phyloP scores from a whole-genome alignment of 2,888 invertebrate species.

The Tetrapedia diversipes region DNA sequence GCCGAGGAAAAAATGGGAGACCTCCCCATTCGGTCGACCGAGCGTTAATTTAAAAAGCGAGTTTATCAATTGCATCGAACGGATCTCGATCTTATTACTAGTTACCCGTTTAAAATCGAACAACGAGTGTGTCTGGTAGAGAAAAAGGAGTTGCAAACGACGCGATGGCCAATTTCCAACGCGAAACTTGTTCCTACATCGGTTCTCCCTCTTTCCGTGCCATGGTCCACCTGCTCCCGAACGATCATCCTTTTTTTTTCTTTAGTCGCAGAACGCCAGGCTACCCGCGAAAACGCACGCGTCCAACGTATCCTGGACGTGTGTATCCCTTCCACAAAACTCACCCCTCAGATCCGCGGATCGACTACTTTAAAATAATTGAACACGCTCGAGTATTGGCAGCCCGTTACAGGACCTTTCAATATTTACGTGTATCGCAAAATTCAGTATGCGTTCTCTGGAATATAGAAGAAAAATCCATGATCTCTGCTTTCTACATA shows the following conservation, averaged over 20 bases:
- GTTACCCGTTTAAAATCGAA: too few relatives aligned
- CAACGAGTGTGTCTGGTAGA: not conserved
- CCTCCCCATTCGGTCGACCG: too few relatives aligned
- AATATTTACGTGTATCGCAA: too few relatives aligned
- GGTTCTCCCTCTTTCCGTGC: constrained; percentile 59
- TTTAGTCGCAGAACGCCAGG: constrained; percentile 43
- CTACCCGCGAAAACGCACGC: constrained; percentile 62
- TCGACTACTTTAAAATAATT: constrained; percentile 6
- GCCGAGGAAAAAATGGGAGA: too few relatives aligned
- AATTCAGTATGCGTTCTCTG: too few relatives aligned
- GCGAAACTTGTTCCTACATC: constrained; percentile 64
- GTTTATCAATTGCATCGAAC: too few relatives aligned
- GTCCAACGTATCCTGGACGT: constrained; percentile 28
- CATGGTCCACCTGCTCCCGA: constrained; percentile 68
- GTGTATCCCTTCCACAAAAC: too few relatives aligned
- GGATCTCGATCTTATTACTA: too few relatives aligned
- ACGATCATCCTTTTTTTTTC: constrained; percentile 58
- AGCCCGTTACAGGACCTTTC: too few relatives aligned
- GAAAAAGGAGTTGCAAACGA: constrained; percentile 50
- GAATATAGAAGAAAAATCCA: too few relatives aligned
- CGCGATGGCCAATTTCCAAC: constrained; percentile 62
- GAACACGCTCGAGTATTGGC: not conserved
- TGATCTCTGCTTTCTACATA: too few relatives aligned
- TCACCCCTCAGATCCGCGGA: constrained; percentile 15
- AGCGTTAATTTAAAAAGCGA: too few relatives aligned